Base-by-base conservation (phyloP, 1,140 invertebrate species). In the Macrotrachela quadricornifera region DNA sequence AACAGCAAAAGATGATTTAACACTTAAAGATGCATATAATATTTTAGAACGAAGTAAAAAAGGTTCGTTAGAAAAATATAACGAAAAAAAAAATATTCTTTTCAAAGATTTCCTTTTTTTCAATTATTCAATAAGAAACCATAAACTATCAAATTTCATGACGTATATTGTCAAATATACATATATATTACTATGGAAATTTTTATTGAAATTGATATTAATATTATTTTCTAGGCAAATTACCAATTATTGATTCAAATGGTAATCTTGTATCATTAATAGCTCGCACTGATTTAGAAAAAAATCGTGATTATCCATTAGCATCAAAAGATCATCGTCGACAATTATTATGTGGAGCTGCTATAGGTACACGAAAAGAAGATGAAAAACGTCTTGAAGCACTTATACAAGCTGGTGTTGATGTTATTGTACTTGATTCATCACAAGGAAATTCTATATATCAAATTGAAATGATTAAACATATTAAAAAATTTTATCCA, bases 251-350 rank as follows among this genome's bases (percentile, higher is more conserved):
- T 0, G 21, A 30, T 30, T 80, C 85, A 18, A 73, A 79, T 17
- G 65, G 81, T 15, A 83, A 94, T 65, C 71, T 97, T 17, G 83
- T 95, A 0, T 83, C 92, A 0, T 72, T 99, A 38, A 96, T 99
- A 69, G 87, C 92, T 0, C 75, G 92, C 54, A 96, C 91, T 10
- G 94, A 99, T 77, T 76, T 96, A 57, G 96, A 97, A 64, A 99
- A 99, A 70, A 85, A 87, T 46, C 76, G 87, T 56, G 87, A 83
- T 58, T 99, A 91, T 69, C 94, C 94, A 0, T 79, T 85, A 63
- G 87, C 90, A 10, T 91, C 87, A 0, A 96, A 96, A 73, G 94
- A 97, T 73, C 82, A 82, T 43, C 94, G 94, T 48, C 94, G 95
- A 63, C 92, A 97, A 67, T 72, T 99, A 18, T 68, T 96, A 46